Conservation (phyloP, 2,797 vertebrate genomes). For the Sebastes taczanowskii region DNA sequence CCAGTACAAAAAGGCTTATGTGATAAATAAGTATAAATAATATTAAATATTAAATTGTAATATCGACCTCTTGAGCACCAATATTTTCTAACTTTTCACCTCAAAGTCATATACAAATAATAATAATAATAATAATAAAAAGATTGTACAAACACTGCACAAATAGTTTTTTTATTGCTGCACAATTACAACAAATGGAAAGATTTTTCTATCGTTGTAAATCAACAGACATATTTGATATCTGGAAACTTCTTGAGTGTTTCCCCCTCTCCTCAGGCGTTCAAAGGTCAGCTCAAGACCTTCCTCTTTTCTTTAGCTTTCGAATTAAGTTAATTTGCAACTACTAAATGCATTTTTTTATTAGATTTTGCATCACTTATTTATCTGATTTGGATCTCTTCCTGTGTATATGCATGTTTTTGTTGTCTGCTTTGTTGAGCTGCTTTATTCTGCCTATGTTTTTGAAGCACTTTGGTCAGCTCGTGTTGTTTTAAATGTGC, state of each 20-base stretch:
- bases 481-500: no score
- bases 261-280: no score
- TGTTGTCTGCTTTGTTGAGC: no score
- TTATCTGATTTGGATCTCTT: no score
- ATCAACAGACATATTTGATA: background rate
- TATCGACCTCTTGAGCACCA: background rate
- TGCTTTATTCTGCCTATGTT: no score
- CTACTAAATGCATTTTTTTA: no score
- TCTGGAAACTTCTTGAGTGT: background rate
- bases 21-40: background rate
- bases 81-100: background rate
- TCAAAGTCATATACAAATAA: background rate
- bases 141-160: background rate
- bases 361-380: no score
- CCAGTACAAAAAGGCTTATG: background rate
- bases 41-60: background rate
- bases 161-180: background rate
- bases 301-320: no score
- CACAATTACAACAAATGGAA: background rate
- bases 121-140: background rate
- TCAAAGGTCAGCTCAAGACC: no score
- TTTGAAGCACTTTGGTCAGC: accelerated
- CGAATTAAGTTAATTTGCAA: accelerated
- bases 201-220: background rate
- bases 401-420: no score